phyloP scores from a whole-genome alignment of 2,888 invertebrate genomes.

The Pachymerium ferrugineum region DNA sequence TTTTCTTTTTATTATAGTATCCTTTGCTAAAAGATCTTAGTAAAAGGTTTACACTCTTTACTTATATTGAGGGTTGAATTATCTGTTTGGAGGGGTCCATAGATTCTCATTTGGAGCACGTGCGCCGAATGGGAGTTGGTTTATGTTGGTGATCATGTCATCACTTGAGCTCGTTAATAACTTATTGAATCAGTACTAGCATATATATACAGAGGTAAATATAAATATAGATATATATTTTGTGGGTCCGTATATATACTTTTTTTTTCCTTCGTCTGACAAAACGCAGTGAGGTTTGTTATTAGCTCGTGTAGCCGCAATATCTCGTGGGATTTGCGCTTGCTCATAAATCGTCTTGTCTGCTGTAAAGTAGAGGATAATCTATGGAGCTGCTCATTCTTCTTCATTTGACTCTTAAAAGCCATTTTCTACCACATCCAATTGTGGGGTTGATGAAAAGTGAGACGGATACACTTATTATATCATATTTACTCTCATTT shows the following conservation, averaged over 20 bases:
- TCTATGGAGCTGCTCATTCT: constrained; percentile 14
- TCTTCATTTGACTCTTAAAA: constrained; percentile 25
- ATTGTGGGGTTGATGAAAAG: constrained; percentile 4
- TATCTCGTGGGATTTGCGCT: constrained; percentile 17
- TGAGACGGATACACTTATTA: constrained; percentile 6
- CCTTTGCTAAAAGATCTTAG: constrained; percentile 1
- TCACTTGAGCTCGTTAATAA: constrained; percentile 19
- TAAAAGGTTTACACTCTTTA: background rate
- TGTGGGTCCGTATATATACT: background rate
- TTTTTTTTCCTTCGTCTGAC: background rate
- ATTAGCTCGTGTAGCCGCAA: constrained; percentile 17
- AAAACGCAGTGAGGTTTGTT: constrained; percentile 13
- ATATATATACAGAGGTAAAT: background rate
- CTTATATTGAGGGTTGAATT: background rate
- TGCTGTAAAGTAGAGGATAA: constrained; percentile 19
- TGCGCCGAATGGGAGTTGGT: constrained; percentile 5
- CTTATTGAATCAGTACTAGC: constrained; percentile 9
- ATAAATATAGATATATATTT: background rate
- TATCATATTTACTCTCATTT: background rate
- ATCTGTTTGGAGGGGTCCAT: background rate
- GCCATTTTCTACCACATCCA: constrained; percentile 14
- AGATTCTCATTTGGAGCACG: constrained; percentile 25
- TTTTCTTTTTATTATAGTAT: constrained; percentile 6
- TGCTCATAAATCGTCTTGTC: constrained; percentile 21
- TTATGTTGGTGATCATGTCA: constrained; percentile 10